Conservation (phyloP, 92 coral and sea anemone genomes). For the Muricea muricata region DNA sequence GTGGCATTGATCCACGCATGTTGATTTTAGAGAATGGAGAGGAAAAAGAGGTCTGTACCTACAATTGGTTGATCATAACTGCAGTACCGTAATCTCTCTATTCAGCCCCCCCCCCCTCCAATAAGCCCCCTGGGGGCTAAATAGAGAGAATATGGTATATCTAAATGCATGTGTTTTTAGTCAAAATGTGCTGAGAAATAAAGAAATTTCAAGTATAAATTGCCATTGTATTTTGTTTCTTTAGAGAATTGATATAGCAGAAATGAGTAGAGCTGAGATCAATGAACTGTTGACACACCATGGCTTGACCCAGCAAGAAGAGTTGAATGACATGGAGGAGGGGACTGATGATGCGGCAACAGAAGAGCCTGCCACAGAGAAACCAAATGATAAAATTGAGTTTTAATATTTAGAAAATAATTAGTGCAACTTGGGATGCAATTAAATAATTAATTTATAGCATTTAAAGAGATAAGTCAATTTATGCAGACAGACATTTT, state of each 20-base stretch:
- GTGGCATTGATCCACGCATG: conserved; percentile 91
- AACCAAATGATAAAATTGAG: neutral
- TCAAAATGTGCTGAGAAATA: too few relatives aligned
- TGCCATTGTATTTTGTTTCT: neutral
- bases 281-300: conserved; percentile 72
- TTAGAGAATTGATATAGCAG: conserved; percentile 67
- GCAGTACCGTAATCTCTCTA: too few relatives aligned
- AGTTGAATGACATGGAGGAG: conserved; percentile 73
- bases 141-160: too few relatives aligned
- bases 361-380: conserved; percentile 24
- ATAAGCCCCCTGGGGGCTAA: too few relatives aligned
- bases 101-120: too few relatives aligned
- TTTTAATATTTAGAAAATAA: neutral
- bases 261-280: conserved; percentile 71
- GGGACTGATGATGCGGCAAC: conserved; percentile 56
- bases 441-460: neutral
- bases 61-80: too few relatives aligned
- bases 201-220: too few relatives aligned
- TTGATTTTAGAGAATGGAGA: conserved; percentile 75
- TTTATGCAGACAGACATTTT: neutral
- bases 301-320: conserved; percentile 72
- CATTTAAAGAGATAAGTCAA: neutral
- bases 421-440: neutral
- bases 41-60: conserved; percentile 84
- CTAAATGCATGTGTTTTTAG: neutral